phyloP scores from a whole-genome alignment of 2,797 vertebrate genomes.

The Melanotaenia parkinsoni region DNA sequence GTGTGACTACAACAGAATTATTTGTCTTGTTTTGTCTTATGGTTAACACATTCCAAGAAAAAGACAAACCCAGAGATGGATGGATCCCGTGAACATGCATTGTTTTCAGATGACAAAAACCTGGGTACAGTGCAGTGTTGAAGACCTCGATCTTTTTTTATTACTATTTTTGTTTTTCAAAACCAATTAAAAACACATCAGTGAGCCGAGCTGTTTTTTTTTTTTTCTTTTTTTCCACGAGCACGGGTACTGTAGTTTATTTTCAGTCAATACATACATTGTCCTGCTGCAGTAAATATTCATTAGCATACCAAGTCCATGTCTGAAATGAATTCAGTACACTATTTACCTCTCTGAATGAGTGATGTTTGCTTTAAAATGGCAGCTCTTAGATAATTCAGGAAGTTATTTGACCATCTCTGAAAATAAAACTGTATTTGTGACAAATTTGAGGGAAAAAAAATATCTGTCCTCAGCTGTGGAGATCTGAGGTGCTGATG shows the following conservation, averaged over 20 bases:
- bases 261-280: conserved; percentile 18
- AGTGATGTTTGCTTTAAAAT: conserved; percentile 23
- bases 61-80: not conserved
- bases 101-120: conserved; percentile 12
- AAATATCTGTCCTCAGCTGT: not conserved
- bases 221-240: conserved; percentile 14
- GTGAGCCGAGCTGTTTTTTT: not conserved
- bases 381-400: conserved; percentile 4
- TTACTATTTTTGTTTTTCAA: conserved; percentile 2
- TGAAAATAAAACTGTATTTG: not conserved
- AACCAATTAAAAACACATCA: conserved; percentile 25
- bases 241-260: conserved; percentile 27
- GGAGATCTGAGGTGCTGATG: not conserved
- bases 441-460: not conserved
- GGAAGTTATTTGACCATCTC: not conserved
- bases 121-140: not conserved
- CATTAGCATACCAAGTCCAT: not conserved
- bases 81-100: not conserved
- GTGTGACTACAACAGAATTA: conserved; percentile 2
- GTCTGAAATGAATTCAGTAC: conserved; percentile 24
- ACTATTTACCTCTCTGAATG: conserved; percentile 10
- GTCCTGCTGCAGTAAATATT: conserved; percentile 32
- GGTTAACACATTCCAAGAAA: conserved; percentile 12
- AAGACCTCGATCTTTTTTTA: not conserved
- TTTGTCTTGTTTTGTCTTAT: conserved; percentile 5